A percentile compares a stretch with the other conserved stretches of the same genome.
Evolutionary conservation across 1,140 invertebrate genomes (phyloP).

Genomic region (Trichoplusia ni): DNA sequence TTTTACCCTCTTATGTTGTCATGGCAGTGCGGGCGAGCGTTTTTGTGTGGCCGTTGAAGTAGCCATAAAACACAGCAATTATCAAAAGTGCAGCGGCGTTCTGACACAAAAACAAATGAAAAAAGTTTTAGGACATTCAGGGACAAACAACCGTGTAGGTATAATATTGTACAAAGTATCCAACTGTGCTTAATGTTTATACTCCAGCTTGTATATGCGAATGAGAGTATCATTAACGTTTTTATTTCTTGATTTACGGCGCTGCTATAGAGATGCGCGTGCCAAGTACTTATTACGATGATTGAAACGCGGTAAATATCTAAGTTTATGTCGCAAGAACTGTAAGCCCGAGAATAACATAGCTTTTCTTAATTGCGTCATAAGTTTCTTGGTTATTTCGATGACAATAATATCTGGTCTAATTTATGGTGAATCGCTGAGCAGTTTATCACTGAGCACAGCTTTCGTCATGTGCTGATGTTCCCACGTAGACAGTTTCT

Average conservation of each 20-base stretch:
- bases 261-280: neutral
- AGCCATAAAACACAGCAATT: slow-evolving; percentile 25
- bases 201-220: slow-evolving; percentile 5
- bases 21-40: neutral
- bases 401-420: slow-evolving; percentile 24
- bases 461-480: slow-evolving; percentile 44
- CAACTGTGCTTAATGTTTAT: slow-evolving; percentile 20
- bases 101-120: slow-evolving; percentile 17
- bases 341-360: slow-evolving; percentile 3
- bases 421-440: slow-evolving; percentile 49
- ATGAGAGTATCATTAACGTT: slow-evolving; percentile 9
- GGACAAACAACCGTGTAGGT: neutral
- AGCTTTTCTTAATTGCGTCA: neutral
- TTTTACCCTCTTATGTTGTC: slow-evolving; percentile 12
- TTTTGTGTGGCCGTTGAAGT: slow-evolving; percentile 19
- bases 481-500: slow-evolving; percentile 42
- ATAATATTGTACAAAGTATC: slow-evolving; percentile 17
- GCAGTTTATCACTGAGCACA: slow-evolving; percentile 32
- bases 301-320: slow-evolving; percentile 15
- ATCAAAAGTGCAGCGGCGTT: slow-evolving; percentile 14
- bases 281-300: slow-evolving; percentile 20
- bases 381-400: neutral
- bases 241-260: slow-evolving; percentile 22
- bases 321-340: slow-evolving; percentile 9
- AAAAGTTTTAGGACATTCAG: slow-evolving; percentile 23